phyloP scores from a whole-genome alignment of 2,888 invertebrate genomes.

The Phortica magna region DNA sequence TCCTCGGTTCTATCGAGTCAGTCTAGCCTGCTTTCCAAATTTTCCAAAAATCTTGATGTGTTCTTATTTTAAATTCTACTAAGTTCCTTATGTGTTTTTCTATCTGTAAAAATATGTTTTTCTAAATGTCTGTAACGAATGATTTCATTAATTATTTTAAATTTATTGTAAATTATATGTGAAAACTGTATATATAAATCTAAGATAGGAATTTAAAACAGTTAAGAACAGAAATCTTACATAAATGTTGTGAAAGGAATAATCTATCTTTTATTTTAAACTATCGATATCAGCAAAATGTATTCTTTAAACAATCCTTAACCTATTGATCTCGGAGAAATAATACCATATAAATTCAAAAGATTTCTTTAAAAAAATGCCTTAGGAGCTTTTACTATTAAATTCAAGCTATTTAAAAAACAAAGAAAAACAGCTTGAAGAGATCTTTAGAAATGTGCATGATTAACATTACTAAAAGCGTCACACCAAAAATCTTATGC shows the following conservation, averaged over 20 bases:
- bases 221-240: too few species aligned
- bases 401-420: too few species aligned
- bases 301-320: too few species aligned
- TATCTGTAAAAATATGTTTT: slow-evolving; percentile 19
- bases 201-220: background rate
- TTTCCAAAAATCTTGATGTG: slow-evolving; percentile 19
- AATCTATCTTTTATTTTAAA: too few species aligned
- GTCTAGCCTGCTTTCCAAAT: slow-evolving; percentile 14
- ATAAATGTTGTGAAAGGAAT: too few species aligned
- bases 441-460: background rate
- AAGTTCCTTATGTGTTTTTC: slow-evolving; percentile 12
- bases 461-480: background rate
- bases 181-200: slow-evolving; percentile 46
- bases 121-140: slow-evolving; percentile 24
- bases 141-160: slow-evolving; percentile 5
- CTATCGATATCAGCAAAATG: too few species aligned
- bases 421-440: too few species aligned
- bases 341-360: too few species aligned
- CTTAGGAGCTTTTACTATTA: too few species aligned
- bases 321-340: too few species aligned
- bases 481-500: background rate
- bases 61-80: slow-evolving; percentile 10
- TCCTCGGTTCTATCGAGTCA: slow-evolving; percentile 21
- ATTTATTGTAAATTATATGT: slow-evolving; percentile 41
- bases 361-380: too few species aligned